Conservation (phyloP, 2,888 invertebrate species). For the Willowsia nigromaculata region DNA sequence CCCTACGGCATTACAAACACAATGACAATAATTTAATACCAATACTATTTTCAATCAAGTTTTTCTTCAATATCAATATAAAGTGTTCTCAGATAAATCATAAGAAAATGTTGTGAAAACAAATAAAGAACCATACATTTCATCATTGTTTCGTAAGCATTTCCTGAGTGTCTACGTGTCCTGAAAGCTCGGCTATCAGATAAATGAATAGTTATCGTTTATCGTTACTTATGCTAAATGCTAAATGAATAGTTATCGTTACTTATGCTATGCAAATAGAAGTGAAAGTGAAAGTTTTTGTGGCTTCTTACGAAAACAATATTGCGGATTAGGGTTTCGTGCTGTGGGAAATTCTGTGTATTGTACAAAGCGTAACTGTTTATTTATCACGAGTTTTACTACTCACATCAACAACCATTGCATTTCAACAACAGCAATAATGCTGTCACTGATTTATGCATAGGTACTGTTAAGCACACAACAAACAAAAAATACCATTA, state of each 20-base stretch:
- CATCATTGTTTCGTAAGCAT: not conserved
- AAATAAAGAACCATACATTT: not conserved
- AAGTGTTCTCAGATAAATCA: not conserved
- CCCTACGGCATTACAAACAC: not conserved
- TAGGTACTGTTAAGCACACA: constrained; percentile 4
- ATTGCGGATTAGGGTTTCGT: not conserved
- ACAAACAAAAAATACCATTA: constrained; percentile 22
- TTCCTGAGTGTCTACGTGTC: not conserved
- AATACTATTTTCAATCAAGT: not conserved
- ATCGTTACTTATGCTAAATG: not conserved
- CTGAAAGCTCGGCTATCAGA: not conserved
- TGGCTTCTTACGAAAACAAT: constrained; percentile 2
- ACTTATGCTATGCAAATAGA: not conserved
- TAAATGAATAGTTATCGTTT: not conserved
- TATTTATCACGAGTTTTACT: not conserved
- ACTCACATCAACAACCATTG: not conserved
- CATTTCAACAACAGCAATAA: too few relatives aligned
- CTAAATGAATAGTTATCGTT: not conserved
- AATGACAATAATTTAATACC: constrained; percentile 11
- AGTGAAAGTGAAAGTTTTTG: constrained; percentile 57
- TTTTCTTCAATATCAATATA: not conserved
- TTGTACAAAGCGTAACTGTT: not conserved
- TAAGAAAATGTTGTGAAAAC: not conserved
- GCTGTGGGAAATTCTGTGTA: not conserved
- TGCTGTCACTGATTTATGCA: too few relatives aligned